These are phyloP conservation scores for Melipona quadrifasciata DNA, from an alignment of 1,140 invertebrate genomes.

Conservation along the genomic window DNA sequence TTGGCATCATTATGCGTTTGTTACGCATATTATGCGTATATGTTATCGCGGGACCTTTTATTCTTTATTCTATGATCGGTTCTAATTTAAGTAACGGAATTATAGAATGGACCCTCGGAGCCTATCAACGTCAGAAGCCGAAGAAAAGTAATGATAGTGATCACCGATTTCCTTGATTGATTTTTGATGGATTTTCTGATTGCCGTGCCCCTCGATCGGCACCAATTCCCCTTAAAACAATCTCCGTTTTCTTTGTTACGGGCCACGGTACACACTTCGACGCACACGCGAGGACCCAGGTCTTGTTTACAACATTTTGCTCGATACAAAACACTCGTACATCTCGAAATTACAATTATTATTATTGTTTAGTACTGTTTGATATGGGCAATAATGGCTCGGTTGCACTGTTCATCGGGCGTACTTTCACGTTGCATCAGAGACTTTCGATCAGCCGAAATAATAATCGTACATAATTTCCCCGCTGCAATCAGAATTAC, in stretches of 20 bases:
- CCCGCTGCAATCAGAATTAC: background rate
- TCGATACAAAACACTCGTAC: background rate
- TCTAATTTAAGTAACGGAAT: slow-evolving; percentile 19
- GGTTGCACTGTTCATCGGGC: background rate
- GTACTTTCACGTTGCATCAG: slow-evolving; percentile 24
- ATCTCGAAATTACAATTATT: slow-evolving; percentile 62
- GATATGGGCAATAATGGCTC: slow-evolving; percentile 62
- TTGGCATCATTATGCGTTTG: background rate
- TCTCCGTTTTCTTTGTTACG: background rate
- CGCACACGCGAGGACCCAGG: background rate
- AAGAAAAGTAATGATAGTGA: slow-evolving; percentile 34
- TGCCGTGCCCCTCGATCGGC: background rate
- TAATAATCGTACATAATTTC: slow-evolving; percentile 23
- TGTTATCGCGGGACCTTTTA: background rate
- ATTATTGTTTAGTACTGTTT: slow-evolving; percentile 68
- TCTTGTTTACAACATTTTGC: background rate
- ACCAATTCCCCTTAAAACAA: slow-evolving; percentile 7
- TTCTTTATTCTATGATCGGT: background rate
- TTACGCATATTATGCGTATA: background rate
- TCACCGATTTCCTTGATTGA: slow-evolving; percentile 37
- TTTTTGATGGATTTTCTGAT: slow-evolving; percentile 38
- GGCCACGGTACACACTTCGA: background rate
- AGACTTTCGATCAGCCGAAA: background rate
- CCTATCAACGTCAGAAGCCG: background rate
- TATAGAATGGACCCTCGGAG: slow-evolving; percentile 9